Conservation (phyloP, 2,797 vertebrate genomes). For the Aselliscus stoliczkanus region DNA sequence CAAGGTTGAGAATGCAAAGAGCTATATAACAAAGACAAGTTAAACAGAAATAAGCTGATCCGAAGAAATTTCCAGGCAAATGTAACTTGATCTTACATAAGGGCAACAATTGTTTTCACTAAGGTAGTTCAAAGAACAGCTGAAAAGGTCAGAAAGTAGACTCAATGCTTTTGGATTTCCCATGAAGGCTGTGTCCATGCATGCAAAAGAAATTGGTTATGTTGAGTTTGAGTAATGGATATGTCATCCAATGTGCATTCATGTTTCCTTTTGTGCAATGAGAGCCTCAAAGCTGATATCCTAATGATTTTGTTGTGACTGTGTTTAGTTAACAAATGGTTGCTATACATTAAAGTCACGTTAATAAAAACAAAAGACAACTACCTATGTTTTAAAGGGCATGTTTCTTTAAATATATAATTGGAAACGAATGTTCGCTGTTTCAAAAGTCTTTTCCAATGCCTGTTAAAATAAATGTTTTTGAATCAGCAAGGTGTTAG, state of each 20-base stretch:
- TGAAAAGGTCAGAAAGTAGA: slow-evolving; percentile 69
- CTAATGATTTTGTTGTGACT: slow-evolving; percentile 40
- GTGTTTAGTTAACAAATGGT: slow-evolving; percentile 27
- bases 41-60: slow-evolving; percentile 70
- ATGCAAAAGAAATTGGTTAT: slow-evolving; percentile 48
- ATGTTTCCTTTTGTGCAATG: slow-evolving; percentile 8
- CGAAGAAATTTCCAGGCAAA: slow-evolving; percentile 72
- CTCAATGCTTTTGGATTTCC: slow-evolving; percentile 57
- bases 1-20: slow-evolving; percentile 65
- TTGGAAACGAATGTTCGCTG: slow-evolving; percentile 53
- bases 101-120: slow-evolving; percentile 66
- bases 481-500: slow-evolving; percentile 59
- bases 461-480: slow-evolving; percentile 48
- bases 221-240: slow-evolving; percentile 32
- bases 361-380: slow-evolving; percentile 48
- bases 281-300: slow-evolving; percentile 10
- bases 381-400: slow-evolving; percentile 34
- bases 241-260: neutral
- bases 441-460: slow-evolving; percentile 60
- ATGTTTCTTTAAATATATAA: slow-evolving; percentile 10
- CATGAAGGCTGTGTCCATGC: slow-evolving; percentile 47
- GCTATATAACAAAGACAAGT: slow-evolving; percentile 61
- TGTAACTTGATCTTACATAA: slow-evolving; percentile 72
- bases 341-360: slow-evolving; percentile 50
- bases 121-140: slow-evolving; percentile 70